phyloP scores from a whole-genome alignment of 92 coral and sea anemone genomes.

The Heteractis magnifica region DNA sequence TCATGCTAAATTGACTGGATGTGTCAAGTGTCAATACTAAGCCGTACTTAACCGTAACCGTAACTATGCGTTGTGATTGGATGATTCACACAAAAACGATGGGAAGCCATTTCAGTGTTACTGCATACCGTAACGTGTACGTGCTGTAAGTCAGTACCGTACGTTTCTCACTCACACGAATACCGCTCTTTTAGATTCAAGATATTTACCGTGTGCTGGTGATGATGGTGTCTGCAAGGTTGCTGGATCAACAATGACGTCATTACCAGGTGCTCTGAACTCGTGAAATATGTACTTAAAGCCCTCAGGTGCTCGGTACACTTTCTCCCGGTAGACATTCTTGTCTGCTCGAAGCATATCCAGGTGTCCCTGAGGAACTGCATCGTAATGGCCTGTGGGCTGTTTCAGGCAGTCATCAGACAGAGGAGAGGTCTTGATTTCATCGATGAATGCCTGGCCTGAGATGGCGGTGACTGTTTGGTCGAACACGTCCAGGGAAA shows the following conservation, averaged over 20 bases:
- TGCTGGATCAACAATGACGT: slow-evolving; percentile 11
- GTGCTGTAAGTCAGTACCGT: too few species aligned
- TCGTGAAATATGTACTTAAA: slow-evolving; percentile 10
- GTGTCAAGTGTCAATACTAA: neutral
- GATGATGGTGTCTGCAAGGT: slow-evolving; percentile 15
- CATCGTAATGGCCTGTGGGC: neutral
- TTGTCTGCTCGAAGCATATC: neutral
- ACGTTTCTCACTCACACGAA: too few species aligned
- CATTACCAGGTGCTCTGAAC: slow-evolving; percentile 20
- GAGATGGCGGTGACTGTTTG: neutral
- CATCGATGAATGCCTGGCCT: neutral
- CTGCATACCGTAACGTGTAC: too few species aligned
- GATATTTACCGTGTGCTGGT: slow-evolving; percentile 9
- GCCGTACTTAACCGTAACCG: too few species aligned
- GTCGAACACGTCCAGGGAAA: neutral
- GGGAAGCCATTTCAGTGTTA: neutral
- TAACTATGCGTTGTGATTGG: too few species aligned
- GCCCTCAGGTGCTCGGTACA: slow-evolving; percentile 14
- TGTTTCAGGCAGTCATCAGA: neutral
- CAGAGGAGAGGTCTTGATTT: neutral
- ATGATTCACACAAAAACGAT: too few species aligned
- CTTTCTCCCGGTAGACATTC: neutral
- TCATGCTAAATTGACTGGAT: neutral
- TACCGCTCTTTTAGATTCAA: neutral
- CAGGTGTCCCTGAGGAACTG: neutral